Evolutionary conservation across 1,140 invertebrate species (phyloP).

Genomic region (Neomicropteryx cornuta): DNA sequence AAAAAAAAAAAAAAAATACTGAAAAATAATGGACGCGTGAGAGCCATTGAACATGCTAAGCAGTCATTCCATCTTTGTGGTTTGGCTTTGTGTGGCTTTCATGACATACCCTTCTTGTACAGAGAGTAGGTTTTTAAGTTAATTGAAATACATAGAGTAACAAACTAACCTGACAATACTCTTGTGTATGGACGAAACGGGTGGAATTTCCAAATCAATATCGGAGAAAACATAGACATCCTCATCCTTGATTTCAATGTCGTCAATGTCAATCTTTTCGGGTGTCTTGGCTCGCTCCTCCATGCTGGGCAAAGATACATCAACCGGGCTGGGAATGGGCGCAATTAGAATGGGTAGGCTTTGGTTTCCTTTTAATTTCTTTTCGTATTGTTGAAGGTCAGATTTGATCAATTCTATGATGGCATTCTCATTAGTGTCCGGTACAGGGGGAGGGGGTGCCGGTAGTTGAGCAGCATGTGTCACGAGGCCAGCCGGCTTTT

Average conservation of each 20-base stretch:
- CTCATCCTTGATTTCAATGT: constrained; percentile 37
- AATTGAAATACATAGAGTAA: too few relatives aligned
- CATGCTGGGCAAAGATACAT: constrained; percentile 7
- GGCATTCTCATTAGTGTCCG: constrained; percentile 26
- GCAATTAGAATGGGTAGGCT: constrained; percentile 4
- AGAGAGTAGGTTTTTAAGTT: too few relatives aligned
- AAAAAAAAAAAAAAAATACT: too few relatives aligned
- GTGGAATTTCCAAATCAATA: constrained; percentile 39
- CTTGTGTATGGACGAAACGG: constrained; percentile 30
- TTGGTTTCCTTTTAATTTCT: constrained; percentile 25
- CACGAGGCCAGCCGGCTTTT: constrained; percentile 28
- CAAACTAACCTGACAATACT: constrained; percentile 15
- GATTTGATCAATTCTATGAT: constrained; percentile 37
- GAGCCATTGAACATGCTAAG: too few relatives aligned
- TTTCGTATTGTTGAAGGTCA: constrained; percentile 31
- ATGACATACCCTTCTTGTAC: too few relatives aligned
- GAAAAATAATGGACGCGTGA: too few relatives aligned
- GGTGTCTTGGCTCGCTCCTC: constrained; percentile 12
- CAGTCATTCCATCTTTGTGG: too few relatives aligned
- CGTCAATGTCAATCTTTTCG: constrained; percentile 36
- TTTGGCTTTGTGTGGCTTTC: too few relatives aligned
- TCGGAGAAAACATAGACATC: constrained; percentile 36
- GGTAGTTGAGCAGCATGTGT: too few relatives aligned
- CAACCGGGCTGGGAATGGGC: constrained; percentile 17
- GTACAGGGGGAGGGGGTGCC: constrained; percentile 9